phyloP scores from a whole-genome alignment of 2,888 invertebrate species.

The Dolichopus griseipennis region DNA sequence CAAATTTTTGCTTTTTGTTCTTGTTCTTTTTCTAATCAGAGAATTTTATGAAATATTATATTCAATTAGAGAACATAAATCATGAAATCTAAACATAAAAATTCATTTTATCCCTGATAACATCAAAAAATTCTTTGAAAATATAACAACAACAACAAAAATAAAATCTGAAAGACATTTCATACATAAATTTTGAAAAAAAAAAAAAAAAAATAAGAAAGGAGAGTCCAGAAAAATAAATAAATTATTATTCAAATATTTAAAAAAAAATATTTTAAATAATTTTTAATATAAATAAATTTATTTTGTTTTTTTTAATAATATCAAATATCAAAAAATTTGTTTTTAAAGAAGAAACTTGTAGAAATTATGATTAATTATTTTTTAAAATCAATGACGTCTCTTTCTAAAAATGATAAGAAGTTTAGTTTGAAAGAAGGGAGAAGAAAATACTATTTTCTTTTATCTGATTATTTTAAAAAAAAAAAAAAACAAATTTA shows the following conservation, averaged over 20 bases:
- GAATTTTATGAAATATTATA: conserved; percentile 2
- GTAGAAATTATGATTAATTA: conserved; percentile 4
- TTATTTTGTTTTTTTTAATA: not conserved
- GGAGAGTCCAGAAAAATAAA: not conserved
- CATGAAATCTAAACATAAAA: not conserved
- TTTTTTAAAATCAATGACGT: not conserved
- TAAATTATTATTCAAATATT: not conserved
- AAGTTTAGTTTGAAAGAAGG: no score
- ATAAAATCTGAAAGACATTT: no score
- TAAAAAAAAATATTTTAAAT: not conserved
- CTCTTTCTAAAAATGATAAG: no score
- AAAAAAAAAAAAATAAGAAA: no score
- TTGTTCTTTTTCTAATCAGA: not conserved
- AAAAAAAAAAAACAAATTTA: no score
- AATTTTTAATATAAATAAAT: not conserved
- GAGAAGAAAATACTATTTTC: no score
- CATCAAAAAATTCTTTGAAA: no score
- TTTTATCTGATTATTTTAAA: no score
- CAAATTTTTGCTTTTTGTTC: not conserved
- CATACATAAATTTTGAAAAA: no score
- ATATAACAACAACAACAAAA: no score
- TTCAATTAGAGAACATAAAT: conserved; percentile 6
- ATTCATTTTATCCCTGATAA: no score
- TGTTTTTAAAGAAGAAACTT: not conserved
- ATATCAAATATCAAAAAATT: not conserved